A percentile compares a stretch with the other conserved stretches of the same genome.
Conservation (phyloP, 2,113 vertebrate species). For the Furnarius figulus region DNA sequence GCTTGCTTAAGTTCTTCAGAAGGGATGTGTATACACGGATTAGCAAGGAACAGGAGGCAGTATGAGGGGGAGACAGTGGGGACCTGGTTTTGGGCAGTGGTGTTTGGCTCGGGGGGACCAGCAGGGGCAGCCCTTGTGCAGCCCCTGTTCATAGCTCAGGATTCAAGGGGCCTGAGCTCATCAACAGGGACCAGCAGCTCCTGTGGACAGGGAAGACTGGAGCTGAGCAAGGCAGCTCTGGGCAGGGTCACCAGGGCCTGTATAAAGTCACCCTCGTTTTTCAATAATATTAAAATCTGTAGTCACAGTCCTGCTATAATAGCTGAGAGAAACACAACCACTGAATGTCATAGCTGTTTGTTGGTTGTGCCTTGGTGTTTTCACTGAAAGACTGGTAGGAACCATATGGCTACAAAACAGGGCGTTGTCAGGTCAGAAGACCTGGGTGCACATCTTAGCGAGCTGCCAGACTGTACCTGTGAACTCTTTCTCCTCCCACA, state of each 20-base stretch:
- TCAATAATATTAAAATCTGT: not conserved
- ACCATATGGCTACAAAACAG: not conserved
- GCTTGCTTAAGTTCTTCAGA: not conserved
- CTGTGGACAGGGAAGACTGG: rapidly evolving
- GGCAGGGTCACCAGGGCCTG: not conserved
- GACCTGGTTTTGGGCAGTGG: not conserved
- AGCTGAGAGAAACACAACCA: not conserved
- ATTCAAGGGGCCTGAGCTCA: not conserved
- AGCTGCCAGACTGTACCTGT: not conserved
- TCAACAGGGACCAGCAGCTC: not conserved
- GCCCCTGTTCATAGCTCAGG: rapidly evolving
- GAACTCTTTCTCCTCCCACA: not conserved
- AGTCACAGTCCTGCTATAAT: not conserved
- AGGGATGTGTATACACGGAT: not conserved
- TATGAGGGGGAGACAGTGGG: not conserved
- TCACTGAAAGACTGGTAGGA: not conserved
- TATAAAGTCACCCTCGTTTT: not conserved
- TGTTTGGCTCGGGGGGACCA: not conserved
- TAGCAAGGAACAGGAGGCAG: not conserved
- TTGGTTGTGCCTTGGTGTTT: not conserved
- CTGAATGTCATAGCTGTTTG: not conserved
- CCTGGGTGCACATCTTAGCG: not conserved
- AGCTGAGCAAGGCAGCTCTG: not conserved
- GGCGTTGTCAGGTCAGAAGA: not conserved
- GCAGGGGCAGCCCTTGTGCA: not conserved